Conservation (phyloP, 2,113 vertebrate species). For the Callaeas wilsoni region DNA sequence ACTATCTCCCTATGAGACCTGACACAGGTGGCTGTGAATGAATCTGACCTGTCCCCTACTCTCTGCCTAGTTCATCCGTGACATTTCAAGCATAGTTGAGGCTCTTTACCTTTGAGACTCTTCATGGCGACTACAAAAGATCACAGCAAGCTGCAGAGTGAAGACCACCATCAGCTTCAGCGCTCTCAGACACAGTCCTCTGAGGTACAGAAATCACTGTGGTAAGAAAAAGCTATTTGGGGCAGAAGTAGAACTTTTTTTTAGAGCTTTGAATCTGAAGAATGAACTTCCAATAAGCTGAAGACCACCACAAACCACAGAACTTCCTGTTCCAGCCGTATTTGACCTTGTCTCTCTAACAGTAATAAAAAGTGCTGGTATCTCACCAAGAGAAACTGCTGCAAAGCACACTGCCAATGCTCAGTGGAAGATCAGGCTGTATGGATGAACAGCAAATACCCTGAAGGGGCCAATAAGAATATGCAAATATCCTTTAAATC, state of each 20-base stretch:
- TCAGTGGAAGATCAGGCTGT: not conserved
- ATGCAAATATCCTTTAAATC: not conserved
- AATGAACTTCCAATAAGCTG: not conserved
- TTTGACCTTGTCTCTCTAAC: not conserved
- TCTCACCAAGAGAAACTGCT: rapidly evolving
- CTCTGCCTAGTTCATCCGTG: not conserved
- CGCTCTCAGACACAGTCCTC: not conserved
- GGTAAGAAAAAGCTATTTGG: not conserved
- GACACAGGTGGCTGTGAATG: not conserved
- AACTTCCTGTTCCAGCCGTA: not conserved
- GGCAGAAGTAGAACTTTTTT: not conserved
- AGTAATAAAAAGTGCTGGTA: not conserved
- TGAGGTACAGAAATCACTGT: not conserved
- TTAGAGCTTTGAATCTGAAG: not conserved
- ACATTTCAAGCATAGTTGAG: not conserved
- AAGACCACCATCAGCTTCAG: not conserved
- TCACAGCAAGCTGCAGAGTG: not conserved
- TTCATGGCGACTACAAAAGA: not conserved
- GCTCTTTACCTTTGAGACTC: not conserved
- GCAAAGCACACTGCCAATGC: not conserved
- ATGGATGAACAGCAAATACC: not conserved
- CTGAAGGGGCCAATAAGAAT: not conserved
- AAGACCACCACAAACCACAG: not conserved
- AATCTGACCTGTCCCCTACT: not conserved
- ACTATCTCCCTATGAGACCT: not conserved